A percentile compares a stretch with the other conserved stretches of the same genome.
phyloP scores from a whole-genome alignment of 2,888 invertebrate genomes.

The Brenthis ino region DNA sequence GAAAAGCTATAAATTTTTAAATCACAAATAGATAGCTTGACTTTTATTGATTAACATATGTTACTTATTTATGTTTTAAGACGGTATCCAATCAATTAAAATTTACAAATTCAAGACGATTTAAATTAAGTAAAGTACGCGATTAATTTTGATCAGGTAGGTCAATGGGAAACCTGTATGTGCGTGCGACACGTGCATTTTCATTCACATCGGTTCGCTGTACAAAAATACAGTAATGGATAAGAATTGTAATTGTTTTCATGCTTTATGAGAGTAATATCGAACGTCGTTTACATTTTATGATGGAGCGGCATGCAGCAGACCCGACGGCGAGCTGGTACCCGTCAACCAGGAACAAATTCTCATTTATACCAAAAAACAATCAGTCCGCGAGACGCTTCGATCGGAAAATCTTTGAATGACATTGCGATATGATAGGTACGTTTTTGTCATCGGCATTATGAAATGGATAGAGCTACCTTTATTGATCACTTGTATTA shows the following conservation, averaged over 20 bases:
- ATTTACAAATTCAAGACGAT: background rate
- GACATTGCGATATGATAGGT: constrained; percentile 61
- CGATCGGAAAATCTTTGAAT: constrained; percentile 71
- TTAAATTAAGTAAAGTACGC: constrained; percentile 8
- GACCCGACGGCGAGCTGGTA: constrained; percentile 50
- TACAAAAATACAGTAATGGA: constrained; percentile 25
- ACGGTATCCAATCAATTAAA: background rate
- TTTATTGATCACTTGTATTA: background rate
- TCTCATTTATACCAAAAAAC: constrained; percentile 63
- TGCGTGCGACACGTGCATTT: constrained; percentile 44
- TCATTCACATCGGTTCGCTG: constrained; percentile 48
- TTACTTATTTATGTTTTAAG: background rate
- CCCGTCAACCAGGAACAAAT: constrained; percentile 77
- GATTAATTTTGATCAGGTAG: constrained; percentile 8
- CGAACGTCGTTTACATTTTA: constrained; percentile 71
- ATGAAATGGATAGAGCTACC: constrained; percentile 45
- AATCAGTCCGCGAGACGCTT: constrained; percentile 52
- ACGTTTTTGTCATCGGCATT: constrained; percentile 44
- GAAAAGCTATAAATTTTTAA: constrained; percentile 25
- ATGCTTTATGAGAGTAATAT: constrained; percentile 64
- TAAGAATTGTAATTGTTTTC: constrained; percentile 57
- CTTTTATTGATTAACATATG: constrained; percentile 26
- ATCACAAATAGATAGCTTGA: background rate
- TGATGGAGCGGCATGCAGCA: constrained; percentile 68
- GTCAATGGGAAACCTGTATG: constrained; percentile 18